Evolutionary conservation across 2,797 vertebrate genomes (phyloP).

Genomic region (Poliocrania exsul): DNA sequence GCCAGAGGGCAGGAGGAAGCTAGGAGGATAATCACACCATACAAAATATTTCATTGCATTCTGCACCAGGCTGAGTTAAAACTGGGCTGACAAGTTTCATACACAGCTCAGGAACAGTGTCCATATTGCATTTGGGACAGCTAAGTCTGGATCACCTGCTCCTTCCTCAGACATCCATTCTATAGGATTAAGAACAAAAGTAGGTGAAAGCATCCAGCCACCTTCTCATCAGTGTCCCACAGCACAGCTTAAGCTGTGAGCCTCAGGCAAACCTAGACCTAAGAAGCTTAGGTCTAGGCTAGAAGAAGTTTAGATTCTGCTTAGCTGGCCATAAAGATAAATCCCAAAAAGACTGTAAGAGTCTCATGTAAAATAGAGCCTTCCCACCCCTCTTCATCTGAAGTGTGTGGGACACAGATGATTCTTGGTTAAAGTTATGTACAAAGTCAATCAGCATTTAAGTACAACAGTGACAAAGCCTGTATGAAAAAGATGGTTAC

Average conservation of each 20-base stretch:
- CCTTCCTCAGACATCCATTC: not conserved
- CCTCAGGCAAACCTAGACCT: not conserved
- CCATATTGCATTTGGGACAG: not conserved
- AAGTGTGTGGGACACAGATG: not conserved
- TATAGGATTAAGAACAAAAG: not conserved
- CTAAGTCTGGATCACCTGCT: not conserved
- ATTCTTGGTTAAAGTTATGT: not conserved
- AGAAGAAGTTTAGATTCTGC: not conserved
- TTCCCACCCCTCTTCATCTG: not conserved
- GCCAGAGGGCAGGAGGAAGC: not conserved
- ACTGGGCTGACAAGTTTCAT: not conserved
- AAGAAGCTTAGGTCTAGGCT: not conserved
- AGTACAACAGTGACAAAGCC: not conserved
- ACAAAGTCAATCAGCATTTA: not conserved
- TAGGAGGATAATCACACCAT: not conserved
- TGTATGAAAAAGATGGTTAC: not conserved
- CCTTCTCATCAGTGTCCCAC: not conserved
- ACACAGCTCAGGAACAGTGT: not conserved
- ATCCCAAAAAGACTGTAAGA: not conserved
- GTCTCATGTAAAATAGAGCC: not conserved
- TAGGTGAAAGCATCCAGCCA: not conserved
- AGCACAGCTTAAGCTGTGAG: not conserved
- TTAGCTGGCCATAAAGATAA: not conserved
- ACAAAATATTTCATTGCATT: not conserved
- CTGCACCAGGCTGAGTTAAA: not conserved